A percentile compares a stretch with the other conserved stretches of the same genome.
phyloP scores from a whole-genome alignment of 2,113 vertebrate species.

The Pseudorhombus dupliciocellatus region DNA sequence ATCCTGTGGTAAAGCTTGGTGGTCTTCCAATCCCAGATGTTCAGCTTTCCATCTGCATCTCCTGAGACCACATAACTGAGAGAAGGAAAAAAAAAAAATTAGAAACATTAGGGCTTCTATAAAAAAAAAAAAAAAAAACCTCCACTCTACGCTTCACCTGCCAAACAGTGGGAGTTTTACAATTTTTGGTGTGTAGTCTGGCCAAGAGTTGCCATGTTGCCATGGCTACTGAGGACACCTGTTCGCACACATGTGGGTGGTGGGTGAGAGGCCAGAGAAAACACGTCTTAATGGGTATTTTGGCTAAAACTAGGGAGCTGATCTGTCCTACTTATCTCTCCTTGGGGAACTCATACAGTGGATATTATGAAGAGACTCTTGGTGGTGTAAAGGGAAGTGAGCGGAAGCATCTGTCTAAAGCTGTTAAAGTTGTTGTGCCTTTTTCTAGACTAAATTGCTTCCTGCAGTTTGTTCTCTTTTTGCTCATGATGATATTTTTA shows the following conservation, averaged over 20 bases:
- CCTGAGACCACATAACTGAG: slow-evolving; percentile 97
- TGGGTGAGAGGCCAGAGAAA: slow-evolving; percentile 18
- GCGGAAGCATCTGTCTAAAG: neutral
- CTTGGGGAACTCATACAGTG: neutral
- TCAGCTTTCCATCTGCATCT: slow-evolving; percentile 98
- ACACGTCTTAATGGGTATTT: slow-evolving; percentile 26
- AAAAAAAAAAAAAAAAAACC: slow-evolving; percentile 16
- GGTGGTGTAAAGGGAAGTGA: neutral
- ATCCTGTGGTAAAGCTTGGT: slow-evolving; percentile 98
- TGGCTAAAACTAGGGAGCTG: slow-evolving; percentile 42
- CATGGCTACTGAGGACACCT: slow-evolving; percentile 55
- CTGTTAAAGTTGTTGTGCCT: neutral
- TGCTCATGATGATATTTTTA: neutral
- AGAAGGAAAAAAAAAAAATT: too few species aligned
- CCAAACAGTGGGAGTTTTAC: slow-evolving; percentile 35
- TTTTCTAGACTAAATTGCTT: too few species aligned
- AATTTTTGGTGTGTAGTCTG: slow-evolving; percentile 27
- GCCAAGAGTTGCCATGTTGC: slow-evolving; percentile 38
- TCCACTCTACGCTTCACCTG: slow-evolving; percentile 34
- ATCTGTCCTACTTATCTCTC: slow-evolving; percentile 3
- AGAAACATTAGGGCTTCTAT: slow-evolving; percentile 34
- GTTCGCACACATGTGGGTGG: slow-evolving; percentile 25
- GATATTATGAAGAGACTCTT: neutral
- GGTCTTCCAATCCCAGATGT: slow-evolving; percentile 99
- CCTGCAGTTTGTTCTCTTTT: neutral